Evolutionary conservation across 2,797 vertebrate genomes (phyloP).

Genomic region (Myotis vivesi): DNA sequence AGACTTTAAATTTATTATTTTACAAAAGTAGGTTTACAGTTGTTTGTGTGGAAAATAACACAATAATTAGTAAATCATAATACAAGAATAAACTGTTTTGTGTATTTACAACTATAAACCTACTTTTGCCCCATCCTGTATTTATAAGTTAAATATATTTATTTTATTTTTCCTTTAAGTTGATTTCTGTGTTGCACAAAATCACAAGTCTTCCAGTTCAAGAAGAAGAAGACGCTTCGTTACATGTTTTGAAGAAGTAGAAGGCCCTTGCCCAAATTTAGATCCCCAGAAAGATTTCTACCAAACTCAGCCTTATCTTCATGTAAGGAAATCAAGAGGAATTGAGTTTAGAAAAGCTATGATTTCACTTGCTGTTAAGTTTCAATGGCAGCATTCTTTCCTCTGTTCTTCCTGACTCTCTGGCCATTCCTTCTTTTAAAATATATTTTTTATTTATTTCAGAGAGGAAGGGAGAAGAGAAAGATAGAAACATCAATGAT

Average conservation of each 20-base stretch:
- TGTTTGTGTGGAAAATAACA: not conserved
- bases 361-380: not conserved
- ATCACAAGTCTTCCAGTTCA: not conserved
- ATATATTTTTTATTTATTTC: no score
- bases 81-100: not conserved
- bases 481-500: no score
- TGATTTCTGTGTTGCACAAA: not conserved
- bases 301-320: not conserved
- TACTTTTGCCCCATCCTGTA: not conserved
- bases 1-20: not conserved
- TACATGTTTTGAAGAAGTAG: not conserved
- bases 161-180: not conserved
- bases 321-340: not conserved
- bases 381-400: not conserved
- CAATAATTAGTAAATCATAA: not conserved
- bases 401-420: not conserved
- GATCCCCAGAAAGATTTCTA: not conserved
- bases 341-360: not conserved
- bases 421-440: not conserved
- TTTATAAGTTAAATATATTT: not conserved
- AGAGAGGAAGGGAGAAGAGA: no score
- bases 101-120: not conserved
- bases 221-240: not conserved
- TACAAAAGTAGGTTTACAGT: not conserved
- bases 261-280: not conserved